Percentiles rank a stretch among this genome's conserved stretches.
phyloP scores from a whole-genome alignment of 2,888 invertebrate genomes.

The Lucinisca nassula region DNA sequence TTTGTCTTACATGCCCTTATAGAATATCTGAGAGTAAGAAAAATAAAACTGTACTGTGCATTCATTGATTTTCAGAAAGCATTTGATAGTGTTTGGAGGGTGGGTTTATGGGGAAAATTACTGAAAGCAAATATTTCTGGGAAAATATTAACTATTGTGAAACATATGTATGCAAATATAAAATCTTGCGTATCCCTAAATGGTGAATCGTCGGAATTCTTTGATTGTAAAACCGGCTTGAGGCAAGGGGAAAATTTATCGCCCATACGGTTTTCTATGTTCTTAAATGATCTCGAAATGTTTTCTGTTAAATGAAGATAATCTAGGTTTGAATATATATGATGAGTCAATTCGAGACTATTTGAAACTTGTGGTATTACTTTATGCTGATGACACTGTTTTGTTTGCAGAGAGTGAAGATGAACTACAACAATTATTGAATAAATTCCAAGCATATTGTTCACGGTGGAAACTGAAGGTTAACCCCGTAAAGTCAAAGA shows the following conservation, averaged over 20 bases:
- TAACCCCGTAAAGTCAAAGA: background rate
- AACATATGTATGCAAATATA: background rate
- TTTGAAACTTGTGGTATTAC: background rate
- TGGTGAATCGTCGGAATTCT: background rate
- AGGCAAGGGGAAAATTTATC: background rate
- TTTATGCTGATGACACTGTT: background rate
- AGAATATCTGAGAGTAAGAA: background rate
- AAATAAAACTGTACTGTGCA: background rate
- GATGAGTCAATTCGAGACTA: background rate
- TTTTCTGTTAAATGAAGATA: too few species aligned
- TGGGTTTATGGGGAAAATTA: background rate
- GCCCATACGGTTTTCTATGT: background rate
- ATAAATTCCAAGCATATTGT: background rate
- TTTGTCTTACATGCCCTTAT: background rate
- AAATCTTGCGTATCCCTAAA: background rate
- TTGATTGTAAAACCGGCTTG: background rate
- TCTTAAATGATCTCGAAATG: background rate
- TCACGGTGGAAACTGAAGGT: background rate
- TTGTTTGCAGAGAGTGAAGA: background rate
- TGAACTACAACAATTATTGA: background rate
- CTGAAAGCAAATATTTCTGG: background rate
- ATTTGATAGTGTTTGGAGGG: background rate
- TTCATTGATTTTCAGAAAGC: background rate
- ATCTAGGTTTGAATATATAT: background rate
- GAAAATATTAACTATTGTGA: background rate